Evolutionary conservation across 2,888 invertebrate species (phyloP), one percentile per base, ranked within the genome.

Genomic region (Xylota sylvarum): DNA sequence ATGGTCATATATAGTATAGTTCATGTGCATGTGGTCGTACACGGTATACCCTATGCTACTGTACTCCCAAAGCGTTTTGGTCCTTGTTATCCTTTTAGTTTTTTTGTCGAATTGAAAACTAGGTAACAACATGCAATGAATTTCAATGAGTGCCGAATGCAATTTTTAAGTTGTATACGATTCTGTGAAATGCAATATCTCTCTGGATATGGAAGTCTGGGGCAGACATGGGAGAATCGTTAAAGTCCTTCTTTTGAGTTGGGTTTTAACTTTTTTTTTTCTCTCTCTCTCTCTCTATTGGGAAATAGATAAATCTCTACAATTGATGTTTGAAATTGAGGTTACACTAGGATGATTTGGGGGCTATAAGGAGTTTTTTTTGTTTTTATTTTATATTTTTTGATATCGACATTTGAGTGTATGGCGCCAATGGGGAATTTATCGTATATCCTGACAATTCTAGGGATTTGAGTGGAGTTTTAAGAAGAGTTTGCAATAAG

Each of bases 101-200:
- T 58, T 43, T 9, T 32, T 23, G 32, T 40, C 50, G 72, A 86
- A 86, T 86, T 73, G 85, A 69, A 72, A 77, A 86, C 76, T 81
- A 86, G 85, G 81, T 86, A 86, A 86, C 77, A 86, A 77, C 81
- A 77, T 86, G 85, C 81, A 81, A 86, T 86, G 85, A 86, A 86
- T 86, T 77, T 77, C 85, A 86, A 86, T 77, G 85, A 86, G 85
- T 77, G 77, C 60, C 55, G 72, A 81, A 81, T 86, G 76, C 81
- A 70, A 80, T 76, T 85, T 80, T 80, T 85, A 80, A 76, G 76
- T 80, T 85, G 64, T 70, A 70, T 85, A 65, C 74, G 64, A 52
- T 43, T 65, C 84, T 65, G 64, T 55, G 69, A 85, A 80, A 70
- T 74, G 80, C 73, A 85, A 74, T 79, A 70, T 79, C 55, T 74